Conservation (phyloP, 1,140 invertebrate genomes). For the Ephestia elutella region DNA sequence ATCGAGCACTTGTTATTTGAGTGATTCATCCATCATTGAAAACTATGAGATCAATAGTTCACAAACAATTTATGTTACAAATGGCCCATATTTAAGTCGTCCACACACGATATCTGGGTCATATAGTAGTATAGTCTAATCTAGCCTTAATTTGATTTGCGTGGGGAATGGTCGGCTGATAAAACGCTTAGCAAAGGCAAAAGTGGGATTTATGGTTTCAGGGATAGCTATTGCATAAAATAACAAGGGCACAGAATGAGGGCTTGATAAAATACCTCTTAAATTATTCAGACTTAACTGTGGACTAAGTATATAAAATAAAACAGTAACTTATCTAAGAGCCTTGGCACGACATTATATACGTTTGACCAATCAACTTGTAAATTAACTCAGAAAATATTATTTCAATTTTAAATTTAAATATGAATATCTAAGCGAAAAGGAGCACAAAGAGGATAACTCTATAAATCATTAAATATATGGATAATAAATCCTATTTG, state of each 20-base stretch:
- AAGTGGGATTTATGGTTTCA: conserved; percentile 48
- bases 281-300: no score
- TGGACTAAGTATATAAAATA: no score
- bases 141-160: conserved; percentile 54
- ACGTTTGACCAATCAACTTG: no score
- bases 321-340: no score
- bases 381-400: no score
- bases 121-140: conserved; percentile 32
- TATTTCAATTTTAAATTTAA: no score
- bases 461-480: no score
- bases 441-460: no score
- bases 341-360: no score
- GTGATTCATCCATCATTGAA: conserved; percentile 18
- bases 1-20: conserved; percentile 15
- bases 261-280: neutral
- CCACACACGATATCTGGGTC: conserved; percentile 28
- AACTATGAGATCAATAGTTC: conserved; percentile 24
- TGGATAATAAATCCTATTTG: no score
- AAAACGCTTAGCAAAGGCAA: conserved; percentile 46
- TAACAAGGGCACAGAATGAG: conserved; percentile 36
- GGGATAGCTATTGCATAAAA: conserved; percentile 35
- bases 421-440: no score
- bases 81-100: conserved; percentile 21
- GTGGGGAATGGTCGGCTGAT: conserved; percentile 40
- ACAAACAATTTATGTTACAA: conserved; percentile 15